These are phyloP conservation scores for Euplagia quadripunctaria DNA, from an alignment of 2,888 invertebrate genomes.

Conservation along the genomic window DNA sequence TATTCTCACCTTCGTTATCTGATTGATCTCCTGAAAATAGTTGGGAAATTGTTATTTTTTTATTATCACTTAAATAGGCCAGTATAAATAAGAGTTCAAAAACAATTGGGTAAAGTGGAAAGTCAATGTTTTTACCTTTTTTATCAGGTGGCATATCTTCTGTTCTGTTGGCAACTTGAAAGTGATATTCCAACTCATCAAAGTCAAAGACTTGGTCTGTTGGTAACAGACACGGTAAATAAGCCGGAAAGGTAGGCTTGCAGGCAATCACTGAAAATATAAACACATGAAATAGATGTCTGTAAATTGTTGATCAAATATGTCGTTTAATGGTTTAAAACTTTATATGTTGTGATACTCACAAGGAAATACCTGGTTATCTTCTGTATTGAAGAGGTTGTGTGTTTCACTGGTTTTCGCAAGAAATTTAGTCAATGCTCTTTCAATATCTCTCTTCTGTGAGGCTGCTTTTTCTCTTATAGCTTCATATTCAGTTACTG, in stretches of 20 bases:
- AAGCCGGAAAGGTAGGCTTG: slow-evolving; percentile 94
- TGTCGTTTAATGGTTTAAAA: too few relatives aligned
- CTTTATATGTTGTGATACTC: slow-evolving; percentile 68
- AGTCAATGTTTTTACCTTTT: slow-evolving; percentile 66
- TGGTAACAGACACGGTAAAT: slow-evolving; percentile 94
- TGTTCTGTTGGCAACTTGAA: slow-evolving; percentile 89
- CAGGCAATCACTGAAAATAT: slow-evolving; percentile 93
- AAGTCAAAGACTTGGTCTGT: slow-evolving; percentile 98
- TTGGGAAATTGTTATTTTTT: background rate
- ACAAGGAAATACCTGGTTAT: slow-evolving; percentile 96
- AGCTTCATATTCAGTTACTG: slow-evolving; percentile 98
- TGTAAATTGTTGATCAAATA: too few relatives aligned
- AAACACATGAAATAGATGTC: background rate
- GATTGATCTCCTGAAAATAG: slow-evolving; percentile 69
- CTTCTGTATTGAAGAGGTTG: slow-evolving; percentile 96
- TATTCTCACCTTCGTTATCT: slow-evolving; percentile 83
- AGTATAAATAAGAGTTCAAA: background rate
- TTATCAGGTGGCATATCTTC: slow-evolving; percentile 88
- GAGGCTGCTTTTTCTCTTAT: slow-evolving; percentile 97
- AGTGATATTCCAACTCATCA: slow-evolving; percentile 93
- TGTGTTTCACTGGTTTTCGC: slow-evolving; percentile 97
- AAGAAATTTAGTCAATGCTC: slow-evolving; percentile 96
- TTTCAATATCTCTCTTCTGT: slow-evolving; percentile 97
- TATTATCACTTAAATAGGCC: too few relatives aligned
- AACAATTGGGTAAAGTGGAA: too few relatives aligned